Evolutionary conservation across 2,888 invertebrate genomes (phyloP).

Genomic region (Portevinia maculata): DNA sequence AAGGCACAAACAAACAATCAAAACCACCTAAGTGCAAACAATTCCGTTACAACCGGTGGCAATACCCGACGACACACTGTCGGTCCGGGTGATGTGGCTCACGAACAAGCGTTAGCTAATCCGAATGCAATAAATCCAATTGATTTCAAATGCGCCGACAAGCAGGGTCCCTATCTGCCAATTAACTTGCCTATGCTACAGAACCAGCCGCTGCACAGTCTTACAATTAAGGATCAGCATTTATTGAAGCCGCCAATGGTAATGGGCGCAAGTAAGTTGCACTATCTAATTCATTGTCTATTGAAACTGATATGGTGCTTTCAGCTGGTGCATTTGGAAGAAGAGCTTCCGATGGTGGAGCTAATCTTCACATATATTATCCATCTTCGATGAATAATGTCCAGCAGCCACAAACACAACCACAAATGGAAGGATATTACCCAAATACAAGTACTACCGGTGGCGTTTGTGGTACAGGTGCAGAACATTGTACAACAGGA

Average conservation of each 20-base stretch:
- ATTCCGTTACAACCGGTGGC: conserved; percentile 77
- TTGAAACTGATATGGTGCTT: conserved; percentile 11
- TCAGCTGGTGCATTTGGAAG: conserved; percentile 92
- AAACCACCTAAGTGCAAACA: conserved; percentile 77
- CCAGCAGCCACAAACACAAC: conserved; percentile 79
- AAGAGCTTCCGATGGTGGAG: conserved; percentile 97
- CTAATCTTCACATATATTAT: conserved; percentile 91
- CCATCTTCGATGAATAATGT: conserved; percentile 83
- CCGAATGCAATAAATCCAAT: conserved; percentile 80
- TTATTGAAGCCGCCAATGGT: conserved; percentile 96
- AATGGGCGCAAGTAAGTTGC: conserved; percentile 89
- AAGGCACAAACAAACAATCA: conserved; percentile 77
- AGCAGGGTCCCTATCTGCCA: conserved; percentile 87
- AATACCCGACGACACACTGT: conserved; percentile 95
- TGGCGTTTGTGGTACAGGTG: conserved; percentile 59
- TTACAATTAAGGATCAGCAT: conserved; percentile 96
- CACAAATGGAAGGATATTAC: conserved; percentile 77
- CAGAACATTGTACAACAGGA: conserved; percentile 71
- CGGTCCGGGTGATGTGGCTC: conserved; percentile 94
- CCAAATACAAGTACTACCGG: conserved; percentile 75
- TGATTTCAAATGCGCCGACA: conserved; percentile 80
- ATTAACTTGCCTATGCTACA: conserved; percentile 92
- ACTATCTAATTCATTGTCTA: neutral
- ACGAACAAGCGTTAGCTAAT: conserved; percentile 89
- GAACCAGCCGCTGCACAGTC: conserved; percentile 92